Evolutionary conservation across 2,113 vertebrate genomes (phyloP).

Genomic region (Albula goreensis): DNA sequence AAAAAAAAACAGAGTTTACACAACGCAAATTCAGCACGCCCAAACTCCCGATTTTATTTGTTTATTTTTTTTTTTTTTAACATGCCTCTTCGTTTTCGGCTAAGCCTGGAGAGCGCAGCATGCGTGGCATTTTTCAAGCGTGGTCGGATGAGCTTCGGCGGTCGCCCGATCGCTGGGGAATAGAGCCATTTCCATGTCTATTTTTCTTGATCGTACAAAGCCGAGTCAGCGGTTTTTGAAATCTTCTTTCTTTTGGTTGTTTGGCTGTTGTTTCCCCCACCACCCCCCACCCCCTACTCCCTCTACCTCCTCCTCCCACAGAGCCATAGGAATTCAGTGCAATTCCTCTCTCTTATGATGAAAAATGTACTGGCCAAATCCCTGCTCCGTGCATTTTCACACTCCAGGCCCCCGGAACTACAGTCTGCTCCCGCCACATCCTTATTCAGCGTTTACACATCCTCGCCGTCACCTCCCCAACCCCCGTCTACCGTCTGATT

Average conservation of each 20-base stretch:
- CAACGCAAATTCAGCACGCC: slow-evolving; percentile 4
- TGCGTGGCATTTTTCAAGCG: slow-evolving; percentile 16
- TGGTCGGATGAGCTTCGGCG: slow-evolving; percentile 3
- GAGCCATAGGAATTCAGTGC: neutral
- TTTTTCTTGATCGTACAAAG: slow-evolving; percentile 19
- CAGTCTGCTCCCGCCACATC: neutral
- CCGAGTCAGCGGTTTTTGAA: slow-evolving; percentile 16
- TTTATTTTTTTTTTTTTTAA: neutral
- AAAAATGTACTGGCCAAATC: neutral
- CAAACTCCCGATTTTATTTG: neutral
- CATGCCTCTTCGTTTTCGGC: neutral
- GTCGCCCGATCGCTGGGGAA: slow-evolving; percentile 11
- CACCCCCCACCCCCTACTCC: neutral
- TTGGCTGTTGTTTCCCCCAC: neutral
- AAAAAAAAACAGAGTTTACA: neutral
- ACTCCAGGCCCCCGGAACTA: neutral
- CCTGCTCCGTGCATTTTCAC: neutral
- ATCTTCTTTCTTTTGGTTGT: neutral
- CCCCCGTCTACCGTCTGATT: slow-evolving; percentile 31
- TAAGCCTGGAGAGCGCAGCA: neutral
- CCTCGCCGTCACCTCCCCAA: neutral
- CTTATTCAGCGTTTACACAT: neutral
- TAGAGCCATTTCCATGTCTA: slow-evolving; percentile 18
- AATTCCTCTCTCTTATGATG: slow-evolving; percentile 7
- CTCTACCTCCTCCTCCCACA: too few relatives aligned